Evolutionary conservation across 1,140 invertebrate genomes (phyloP).

Genomic region (Aphelenchoides besseyi): DNA sequence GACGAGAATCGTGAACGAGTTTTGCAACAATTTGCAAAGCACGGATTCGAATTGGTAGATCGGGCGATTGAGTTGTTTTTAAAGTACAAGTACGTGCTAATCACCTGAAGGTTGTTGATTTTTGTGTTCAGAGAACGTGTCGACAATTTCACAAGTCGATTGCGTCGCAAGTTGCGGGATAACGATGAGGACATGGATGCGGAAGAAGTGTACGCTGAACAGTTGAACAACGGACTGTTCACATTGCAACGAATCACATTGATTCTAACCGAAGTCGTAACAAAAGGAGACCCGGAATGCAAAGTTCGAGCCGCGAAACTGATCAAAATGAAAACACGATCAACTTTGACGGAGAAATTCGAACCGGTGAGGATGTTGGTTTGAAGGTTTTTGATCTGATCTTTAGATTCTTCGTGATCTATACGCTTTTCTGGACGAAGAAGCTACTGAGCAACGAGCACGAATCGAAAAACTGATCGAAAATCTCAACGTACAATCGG

Average conservation of each 20-base stretch:
- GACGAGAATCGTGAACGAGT: slow-evolving; percentile 82
- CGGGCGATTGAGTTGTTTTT: slow-evolving; percentile 91
- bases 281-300: slow-evolving; percentile 65
- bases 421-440: slow-evolving; percentile 41
- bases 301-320: slow-evolving; percentile 46
- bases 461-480: slow-evolving; percentile 67
- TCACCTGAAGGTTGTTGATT: not conserved
- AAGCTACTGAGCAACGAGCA: slow-evolving; percentile 66
- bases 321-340: slow-evolving; percentile 48
- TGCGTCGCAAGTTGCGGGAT: slow-evolving; percentile 51
- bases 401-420: slow-evolving; percentile 47
- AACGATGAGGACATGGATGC: slow-evolving; percentile 69
- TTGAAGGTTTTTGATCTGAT: not conserved
- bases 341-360: slow-evolving; percentile 1
- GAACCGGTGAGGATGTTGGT: not conserved
- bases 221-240: slow-evolving; percentile 87
- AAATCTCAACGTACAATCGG: not conserved
- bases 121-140: slow-evolving; percentile 46
- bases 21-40: slow-evolving; percentile 92
- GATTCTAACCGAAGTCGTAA: slow-evolving; percentile 86
- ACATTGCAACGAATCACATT: slow-evolving; percentile 92
- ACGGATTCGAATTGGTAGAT: slow-evolving; percentile 97
- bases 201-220: slow-evolving; percentile 79
- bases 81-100: slow-evolving; percentile 71
- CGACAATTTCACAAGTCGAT: slow-evolving; percentile 64